A percentile compares a stretch with the other conserved stretches of the same genome.
These are phyloP conservation scores for Hyla sarda DNA, from an alignment of 2,113 vertebrate genomes.

Conservation along the genomic window DNA sequence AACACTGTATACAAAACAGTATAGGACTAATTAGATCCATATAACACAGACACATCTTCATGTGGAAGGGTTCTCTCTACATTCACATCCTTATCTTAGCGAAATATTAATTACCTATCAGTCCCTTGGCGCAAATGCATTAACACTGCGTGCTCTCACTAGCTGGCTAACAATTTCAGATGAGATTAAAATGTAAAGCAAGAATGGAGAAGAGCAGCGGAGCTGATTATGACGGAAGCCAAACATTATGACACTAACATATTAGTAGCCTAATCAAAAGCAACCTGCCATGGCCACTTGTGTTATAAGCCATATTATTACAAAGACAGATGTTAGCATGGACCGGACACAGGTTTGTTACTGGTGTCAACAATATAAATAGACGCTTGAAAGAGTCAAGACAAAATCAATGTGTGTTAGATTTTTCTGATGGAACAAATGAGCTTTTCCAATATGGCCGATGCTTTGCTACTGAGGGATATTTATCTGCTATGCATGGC, in stretches of 20 bases:
- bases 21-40: neutral
- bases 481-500: constrained; percentile 46
- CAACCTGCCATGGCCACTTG: constrained; percentile 42
- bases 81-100: neutral
- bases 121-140: constrained; percentile 25
- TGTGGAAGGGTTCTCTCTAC: neutral
- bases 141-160: constrained; percentile 31
- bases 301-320: constrained; percentile 50
- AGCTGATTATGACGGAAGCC: constrained; percentile 31
- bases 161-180: constrained; percentile 33
- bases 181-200: constrained; percentile 56
- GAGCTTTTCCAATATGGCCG: constrained; percentile 47
- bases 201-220: neutral
- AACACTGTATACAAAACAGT: too few species aligned
- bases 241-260: constrained; percentile 55
- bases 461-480: constrained; percentile 32
- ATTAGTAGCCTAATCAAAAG: constrained; percentile 53
- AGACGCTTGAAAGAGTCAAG: constrained; percentile 45
- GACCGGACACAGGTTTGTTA: constrained; percentile 56
- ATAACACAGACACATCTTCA: neutral
- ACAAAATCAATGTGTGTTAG: constrained; percentile 56
- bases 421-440: constrained; percentile 44
- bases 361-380: constrained; percentile 58
- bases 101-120: constrained; percentile 30
- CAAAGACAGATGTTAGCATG: constrained; percentile 52